phyloP scores from a whole-genome alignment of 2,797 vertebrate species.

The Cynodonichthys magdalenae region DNA sequence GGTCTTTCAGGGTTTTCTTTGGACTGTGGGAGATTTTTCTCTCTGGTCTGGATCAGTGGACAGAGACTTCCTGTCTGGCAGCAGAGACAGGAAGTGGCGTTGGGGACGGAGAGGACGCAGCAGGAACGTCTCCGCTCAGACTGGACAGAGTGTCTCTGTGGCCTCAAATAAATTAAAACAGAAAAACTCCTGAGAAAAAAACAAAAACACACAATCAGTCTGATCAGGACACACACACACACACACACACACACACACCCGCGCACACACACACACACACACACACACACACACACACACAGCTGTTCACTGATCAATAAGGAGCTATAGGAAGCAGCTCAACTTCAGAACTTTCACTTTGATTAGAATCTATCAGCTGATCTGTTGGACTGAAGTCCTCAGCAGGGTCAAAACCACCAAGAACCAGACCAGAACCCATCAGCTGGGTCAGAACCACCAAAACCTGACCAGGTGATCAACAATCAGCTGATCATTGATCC shows the following conservation, averaged over 20 bases:
- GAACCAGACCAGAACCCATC: neutral
- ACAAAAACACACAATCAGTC: neutral
- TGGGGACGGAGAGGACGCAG: neutral
- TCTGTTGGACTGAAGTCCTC: too few relatives aligned
- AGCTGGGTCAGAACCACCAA: too few relatives aligned
- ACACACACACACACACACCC: too few relatives aligned
- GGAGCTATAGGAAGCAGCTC: too few relatives aligned
- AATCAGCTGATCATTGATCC: neutral
- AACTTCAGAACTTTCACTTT: too few relatives aligned
- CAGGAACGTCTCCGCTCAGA: neutral
- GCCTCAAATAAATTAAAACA: slow-evolving; percentile 46
- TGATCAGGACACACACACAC: too few relatives aligned
- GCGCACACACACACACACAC: too few relatives aligned
- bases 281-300: too few relatives aligned
- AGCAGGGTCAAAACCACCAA: neutral
- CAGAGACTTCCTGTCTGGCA: neutral
- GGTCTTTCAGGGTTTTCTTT: neutral
- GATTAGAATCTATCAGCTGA: too few relatives aligned
- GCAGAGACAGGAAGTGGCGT: neutral
- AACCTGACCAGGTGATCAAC: neutral
- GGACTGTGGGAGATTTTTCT: neutral
- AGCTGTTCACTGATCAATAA: too few relatives aligned
- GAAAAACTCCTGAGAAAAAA: slow-evolving; percentile 63
- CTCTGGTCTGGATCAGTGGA: neutral
- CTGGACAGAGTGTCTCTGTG: slow-evolving; percentile 6